Evolutionary conservation across 2,888 invertebrate genomes (phyloP).

Genomic region (Tholera decimalis): DNA sequence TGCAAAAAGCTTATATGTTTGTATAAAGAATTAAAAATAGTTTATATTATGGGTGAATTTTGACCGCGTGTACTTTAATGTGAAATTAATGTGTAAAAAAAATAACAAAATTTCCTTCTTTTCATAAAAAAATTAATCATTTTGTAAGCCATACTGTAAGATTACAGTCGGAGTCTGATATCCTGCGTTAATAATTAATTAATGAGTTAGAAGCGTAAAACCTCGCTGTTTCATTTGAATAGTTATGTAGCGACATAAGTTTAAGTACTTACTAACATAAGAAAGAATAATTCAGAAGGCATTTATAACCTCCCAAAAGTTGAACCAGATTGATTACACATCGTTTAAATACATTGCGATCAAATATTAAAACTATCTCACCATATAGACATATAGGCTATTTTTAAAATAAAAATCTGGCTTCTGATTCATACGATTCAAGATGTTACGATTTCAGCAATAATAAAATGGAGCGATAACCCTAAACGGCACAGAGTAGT

Average conservation of each 20-base stretch:
- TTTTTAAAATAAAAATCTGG: slow-evolving; percentile 32
- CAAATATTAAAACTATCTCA: slow-evolving; percentile 36
- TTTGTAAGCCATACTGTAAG: slow-evolving; percentile 3
- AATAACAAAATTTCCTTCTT: no score
- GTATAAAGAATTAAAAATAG: no score
- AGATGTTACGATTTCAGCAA: slow-evolving; percentile 39
- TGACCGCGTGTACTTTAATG: no score
- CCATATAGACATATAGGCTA: slow-evolving; percentile 14
- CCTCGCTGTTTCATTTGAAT: neutral
- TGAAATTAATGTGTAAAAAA: no score
- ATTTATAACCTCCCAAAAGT: neutral
- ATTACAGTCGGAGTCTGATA: neutral
- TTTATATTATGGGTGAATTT: no score
- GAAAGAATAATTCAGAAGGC: neutral
- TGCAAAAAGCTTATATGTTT: no score
- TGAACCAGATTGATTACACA: neutral
- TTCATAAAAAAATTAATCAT: slow-evolving; percentile 5
- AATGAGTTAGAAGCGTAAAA: neutral
- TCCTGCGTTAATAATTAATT: neutral
- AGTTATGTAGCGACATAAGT: neutral
- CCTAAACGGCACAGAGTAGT: slow-evolving; percentile 83
- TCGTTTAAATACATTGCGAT: slow-evolving; percentile 14
- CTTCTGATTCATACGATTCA: slow-evolving; percentile 26
- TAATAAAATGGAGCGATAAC: slow-evolving; percentile 69
- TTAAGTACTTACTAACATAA: neutral